Evolutionary conservation across 2,113 vertebrate species (phyloP).

Genomic region (Burhinus oedicnemus): DNA sequence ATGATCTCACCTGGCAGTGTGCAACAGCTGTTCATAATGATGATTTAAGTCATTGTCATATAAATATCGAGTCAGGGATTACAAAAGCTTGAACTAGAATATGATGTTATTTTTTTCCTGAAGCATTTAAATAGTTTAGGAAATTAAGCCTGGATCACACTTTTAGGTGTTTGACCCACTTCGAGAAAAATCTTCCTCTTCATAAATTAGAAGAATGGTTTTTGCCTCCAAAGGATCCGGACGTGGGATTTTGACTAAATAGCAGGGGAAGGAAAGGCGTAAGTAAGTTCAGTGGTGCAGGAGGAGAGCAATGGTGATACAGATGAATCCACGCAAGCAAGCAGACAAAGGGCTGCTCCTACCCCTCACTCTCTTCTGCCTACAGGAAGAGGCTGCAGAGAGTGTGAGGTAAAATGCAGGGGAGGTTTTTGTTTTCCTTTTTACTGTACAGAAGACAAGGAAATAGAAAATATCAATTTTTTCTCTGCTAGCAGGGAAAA

Average conservation of each 20-base stretch:
- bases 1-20: neutral
- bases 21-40: neutral
- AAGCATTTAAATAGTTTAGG: neutral
- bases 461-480: neutral
- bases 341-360: neutral
- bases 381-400: neutral
- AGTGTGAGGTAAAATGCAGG: accelerated
- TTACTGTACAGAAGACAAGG: neutral
- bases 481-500: neutral
- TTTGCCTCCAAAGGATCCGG: neutral
- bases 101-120: neutral
- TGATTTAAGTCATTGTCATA: neutral
- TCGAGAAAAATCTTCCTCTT: neutral
- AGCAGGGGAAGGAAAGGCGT: neutral
- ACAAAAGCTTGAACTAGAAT: neutral
- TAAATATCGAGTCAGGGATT: neutral
- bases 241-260: neutral
- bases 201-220: neutral
- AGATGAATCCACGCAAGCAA: neutral
- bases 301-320: neutral
- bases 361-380: neutral
- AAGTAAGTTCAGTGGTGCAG: neutral
- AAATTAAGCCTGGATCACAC: neutral
- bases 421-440: neutral
- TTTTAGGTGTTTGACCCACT: neutral